Evolutionary conservation across 2,113 vertebrate species (phyloP).

Genomic region (Podarcis muralis): DNA sequence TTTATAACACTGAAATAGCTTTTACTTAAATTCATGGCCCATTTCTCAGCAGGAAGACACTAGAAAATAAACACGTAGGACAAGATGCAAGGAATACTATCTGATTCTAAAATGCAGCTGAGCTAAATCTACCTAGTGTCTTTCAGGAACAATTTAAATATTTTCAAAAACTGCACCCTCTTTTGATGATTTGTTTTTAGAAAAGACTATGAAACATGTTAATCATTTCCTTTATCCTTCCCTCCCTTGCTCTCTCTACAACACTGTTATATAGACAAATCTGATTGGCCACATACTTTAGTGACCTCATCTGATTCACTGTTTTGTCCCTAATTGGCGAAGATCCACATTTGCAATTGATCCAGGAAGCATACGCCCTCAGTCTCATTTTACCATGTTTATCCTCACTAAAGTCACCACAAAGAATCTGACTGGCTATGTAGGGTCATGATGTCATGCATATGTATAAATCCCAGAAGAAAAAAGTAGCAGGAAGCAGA

Average conservation of each 20-base stretch:
- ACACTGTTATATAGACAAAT: not conserved
- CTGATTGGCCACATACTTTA: not conserved
- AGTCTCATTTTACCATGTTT: not conserved
- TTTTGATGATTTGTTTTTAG: no score
- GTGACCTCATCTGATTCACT: not conserved
- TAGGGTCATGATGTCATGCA: not conserved
- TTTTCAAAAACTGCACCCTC: no score
- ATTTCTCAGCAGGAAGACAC: no score
- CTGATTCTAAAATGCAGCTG: no score
- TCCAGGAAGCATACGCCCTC: not conserved
- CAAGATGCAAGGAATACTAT: no score
- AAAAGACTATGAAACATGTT: no score
- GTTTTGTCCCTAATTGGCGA: not conserved
- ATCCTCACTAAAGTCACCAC: not conserved
- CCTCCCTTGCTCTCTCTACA: not conserved
- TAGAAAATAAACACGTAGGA: no score
- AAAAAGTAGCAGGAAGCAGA: not conserved
- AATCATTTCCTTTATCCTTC: no score
- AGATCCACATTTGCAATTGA: not conserved
- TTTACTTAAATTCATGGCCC: no score
- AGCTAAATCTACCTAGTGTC: no score
- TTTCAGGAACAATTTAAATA: no score
- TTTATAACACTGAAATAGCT: no score
- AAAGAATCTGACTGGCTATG: not conserved
- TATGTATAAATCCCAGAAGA: not conserved